Evolutionary conservation across 2,113 vertebrate genomes (phyloP), one percentile per base, ranked within the genome.

Genomic region (Halcyon malimbica): DNA sequence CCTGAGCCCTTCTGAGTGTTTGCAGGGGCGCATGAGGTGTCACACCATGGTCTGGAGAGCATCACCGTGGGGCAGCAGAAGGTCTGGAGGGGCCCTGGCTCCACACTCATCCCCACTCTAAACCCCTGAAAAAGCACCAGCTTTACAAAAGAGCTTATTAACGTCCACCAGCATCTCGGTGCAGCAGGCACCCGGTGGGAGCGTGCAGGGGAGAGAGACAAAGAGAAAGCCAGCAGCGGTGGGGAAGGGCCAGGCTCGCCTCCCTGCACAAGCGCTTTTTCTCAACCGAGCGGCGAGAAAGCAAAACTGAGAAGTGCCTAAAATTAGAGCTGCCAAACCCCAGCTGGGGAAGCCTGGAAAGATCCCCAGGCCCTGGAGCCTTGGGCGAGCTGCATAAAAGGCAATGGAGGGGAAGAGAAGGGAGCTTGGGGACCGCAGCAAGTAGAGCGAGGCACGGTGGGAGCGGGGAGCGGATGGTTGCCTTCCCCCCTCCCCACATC

Each of bases 291-390:
- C 5, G 17, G 92, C 56, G 29, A 96, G 96, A 92, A 95, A 96
- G 94, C 93, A 96, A 95, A 96, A 95, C 94, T 95, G 96, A 85
- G 90, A 96, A 94, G 92, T 76, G 77, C 95, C 95, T 97, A 96
- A 96, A 96, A 96, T 96, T 95, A 97, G 95, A 95, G 91, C 96
- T 96, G 94, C 95, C 92, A 96, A 96, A 96, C 86, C 96, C 96
- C 96, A 96, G 96, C 96, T 96, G 96, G 91, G 96, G 94, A 96
- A 95, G 95, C 90, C 96, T 96, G 96, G 96, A 96, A 97, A 96
- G 96, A 96, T 97, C 96, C 95, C 96, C 95, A 93, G 94, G 95
- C 96, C 92, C 96, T 89, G 88, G 90, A 96, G 95, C 95, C 96
- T 97, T 96, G 92, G 96, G 96, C 89, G 16, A 96, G 94, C 95